Evolutionary conservation across 2,113 vertebrate genomes (phyloP).

Genomic region (Xenus cinereus): DNA sequence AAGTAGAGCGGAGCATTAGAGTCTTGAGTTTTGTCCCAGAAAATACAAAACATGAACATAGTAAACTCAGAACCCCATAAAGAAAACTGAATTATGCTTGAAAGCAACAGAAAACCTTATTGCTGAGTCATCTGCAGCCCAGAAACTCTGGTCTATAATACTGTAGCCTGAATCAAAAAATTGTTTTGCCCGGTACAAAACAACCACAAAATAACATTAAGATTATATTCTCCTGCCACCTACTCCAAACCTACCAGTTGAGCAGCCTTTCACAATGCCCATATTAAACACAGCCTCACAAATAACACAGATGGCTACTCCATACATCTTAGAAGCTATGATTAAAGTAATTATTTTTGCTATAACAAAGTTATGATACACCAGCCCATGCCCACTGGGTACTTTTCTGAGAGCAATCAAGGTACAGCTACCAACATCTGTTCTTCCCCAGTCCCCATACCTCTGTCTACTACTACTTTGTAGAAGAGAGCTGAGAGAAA

Average conservation of each 20-base stretch:
- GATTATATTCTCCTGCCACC: background rate
- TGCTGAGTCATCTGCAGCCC: background rate
- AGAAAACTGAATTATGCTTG: background rate
- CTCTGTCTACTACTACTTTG: background rate
- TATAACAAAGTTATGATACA: background rate
- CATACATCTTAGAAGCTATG: background rate
- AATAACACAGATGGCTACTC: background rate
- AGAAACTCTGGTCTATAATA: background rate
- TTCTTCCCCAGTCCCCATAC: background rate
- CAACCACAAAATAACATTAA: background rate
- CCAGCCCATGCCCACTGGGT: background rate
- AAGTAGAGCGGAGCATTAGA: background rate
- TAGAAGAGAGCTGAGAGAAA: background rate
- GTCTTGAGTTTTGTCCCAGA: background rate
- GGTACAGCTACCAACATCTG: background rate
- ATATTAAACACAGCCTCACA: background rate
- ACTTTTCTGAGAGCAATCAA: background rate
- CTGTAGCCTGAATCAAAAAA: background rate
- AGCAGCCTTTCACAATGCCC: background rate
- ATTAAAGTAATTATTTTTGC: background rate
- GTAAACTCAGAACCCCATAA: background rate
- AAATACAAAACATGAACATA: background rate
- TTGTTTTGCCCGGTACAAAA: background rate
- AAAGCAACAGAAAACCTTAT: background rate
- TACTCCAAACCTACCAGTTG: background rate